Evolutionary conservation across 2,888 invertebrate species (phyloP).

Genomic region (Xanthia togata): DNA sequence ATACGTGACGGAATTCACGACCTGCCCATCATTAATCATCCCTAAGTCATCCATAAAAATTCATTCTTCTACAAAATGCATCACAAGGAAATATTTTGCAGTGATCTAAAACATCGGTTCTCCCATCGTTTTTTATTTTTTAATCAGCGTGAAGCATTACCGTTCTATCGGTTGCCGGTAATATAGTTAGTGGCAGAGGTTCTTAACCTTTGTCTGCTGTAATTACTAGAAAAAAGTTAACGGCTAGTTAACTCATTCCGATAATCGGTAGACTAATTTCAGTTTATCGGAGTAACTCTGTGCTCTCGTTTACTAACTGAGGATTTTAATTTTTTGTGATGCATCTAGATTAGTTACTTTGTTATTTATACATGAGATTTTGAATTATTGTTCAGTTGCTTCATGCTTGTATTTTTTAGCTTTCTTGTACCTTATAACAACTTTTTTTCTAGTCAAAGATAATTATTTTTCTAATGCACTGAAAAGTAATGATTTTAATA

Average conservation of each 20-base stretch:
- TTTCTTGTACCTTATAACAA: neutral
- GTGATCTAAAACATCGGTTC: slow-evolving; percentile 1
- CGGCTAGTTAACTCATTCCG: slow-evolving; percentile 63
- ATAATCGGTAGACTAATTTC: slow-evolving; percentile 49
- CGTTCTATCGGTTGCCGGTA: slow-evolving; percentile 45
- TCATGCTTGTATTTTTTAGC: neutral
- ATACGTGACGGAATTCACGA: slow-evolving; percentile 51
- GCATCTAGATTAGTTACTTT: neutral
- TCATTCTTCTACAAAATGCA: neutral
- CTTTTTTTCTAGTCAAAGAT: neutral
- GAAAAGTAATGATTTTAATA: neutral
- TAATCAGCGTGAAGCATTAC: slow-evolving; percentile 67
- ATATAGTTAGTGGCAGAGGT: slow-evolving; percentile 65
- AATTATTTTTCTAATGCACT: no score
- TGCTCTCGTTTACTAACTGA: neutral
- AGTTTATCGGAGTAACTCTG: slow-evolving; percentile 35
- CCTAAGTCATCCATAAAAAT: neutral
- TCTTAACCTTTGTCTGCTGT: slow-evolving; percentile 69
- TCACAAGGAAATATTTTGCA: slow-evolving; percentile 2
- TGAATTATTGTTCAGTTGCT: neutral
- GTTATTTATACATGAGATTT: neutral
- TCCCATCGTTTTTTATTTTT: slow-evolving; percentile 25
- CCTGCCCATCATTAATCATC: slow-evolving; percentile 11
- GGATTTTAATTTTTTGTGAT: slow-evolving; percentile 19
- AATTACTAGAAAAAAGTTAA: slow-evolving; percentile 68